Conservation (phyloP, 2,888 invertebrate species). For the Oscheius sp. region DNA sequence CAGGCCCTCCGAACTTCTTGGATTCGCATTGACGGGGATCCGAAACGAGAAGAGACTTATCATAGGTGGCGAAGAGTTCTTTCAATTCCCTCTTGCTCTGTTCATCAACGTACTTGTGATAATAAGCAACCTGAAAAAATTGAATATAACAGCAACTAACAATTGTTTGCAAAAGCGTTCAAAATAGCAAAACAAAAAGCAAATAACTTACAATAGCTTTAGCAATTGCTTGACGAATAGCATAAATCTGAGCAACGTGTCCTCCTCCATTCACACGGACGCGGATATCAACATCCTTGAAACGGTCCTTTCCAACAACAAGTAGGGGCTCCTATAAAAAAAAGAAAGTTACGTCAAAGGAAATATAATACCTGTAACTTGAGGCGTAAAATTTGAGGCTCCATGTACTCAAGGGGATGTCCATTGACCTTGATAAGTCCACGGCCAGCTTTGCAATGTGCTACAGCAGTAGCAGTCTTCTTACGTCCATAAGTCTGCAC, state of each 20-base stretch:
- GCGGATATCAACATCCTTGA: no score
- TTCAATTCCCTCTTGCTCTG: conserved; percentile 99
- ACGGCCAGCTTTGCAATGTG: conserved; percentile 97
- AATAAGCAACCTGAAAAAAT: conserved; percentile 80
- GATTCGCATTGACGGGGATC: conserved; percentile 99
- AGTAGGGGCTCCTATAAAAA: no score
- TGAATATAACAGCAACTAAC: no score
- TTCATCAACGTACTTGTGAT: conserved; percentile 91
- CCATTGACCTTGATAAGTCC: no score
- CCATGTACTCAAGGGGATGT: conserved; percentile 95
- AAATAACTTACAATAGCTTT: conserved; percentile 77
- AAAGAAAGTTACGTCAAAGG: conserved; percentile 2
- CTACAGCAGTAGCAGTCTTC: conserved; percentile 99
- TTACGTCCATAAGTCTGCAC: conserved; percentile 97
- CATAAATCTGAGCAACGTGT: conserved; percentile 86
- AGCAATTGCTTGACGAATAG: conserved; percentile 97
- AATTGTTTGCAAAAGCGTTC: neutral
- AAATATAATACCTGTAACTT: conserved; percentile 77
- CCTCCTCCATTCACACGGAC: no score
- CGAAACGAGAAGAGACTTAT: no score
- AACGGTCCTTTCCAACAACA: no score
- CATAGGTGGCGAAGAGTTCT: conserved; percentile 95
- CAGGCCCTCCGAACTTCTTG: conserved; percentile 99
- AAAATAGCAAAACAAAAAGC: neutral
- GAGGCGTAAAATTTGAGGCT: conserved; percentile 94